These are phyloP conservation scores for Corella eumyota DNA, from an alignment of 23 tunicate species.

Conservation along the genomic window DNA sequence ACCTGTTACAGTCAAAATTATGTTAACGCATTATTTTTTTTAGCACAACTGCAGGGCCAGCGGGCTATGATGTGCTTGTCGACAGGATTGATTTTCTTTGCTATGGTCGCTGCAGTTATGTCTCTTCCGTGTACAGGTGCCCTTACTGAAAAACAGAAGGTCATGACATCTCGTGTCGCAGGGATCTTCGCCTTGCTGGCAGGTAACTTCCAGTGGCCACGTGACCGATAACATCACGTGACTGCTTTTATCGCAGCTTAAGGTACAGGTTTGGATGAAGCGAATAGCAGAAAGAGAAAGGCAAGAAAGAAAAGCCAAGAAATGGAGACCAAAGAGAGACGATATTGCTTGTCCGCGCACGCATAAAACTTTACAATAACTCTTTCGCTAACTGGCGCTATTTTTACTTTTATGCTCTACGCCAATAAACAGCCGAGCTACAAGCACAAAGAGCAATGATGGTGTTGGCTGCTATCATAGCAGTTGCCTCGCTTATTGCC, in stretches of 20 bases:
- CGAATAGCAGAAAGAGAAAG: not conserved
- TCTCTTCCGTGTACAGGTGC: slow-evolving; percentile 53
- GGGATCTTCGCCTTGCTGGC: slow-evolving; percentile 58
- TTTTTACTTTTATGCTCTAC: not conserved
- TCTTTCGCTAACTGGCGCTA: slow-evolving; percentile 5
- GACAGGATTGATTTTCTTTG: slow-evolving; percentile 15
- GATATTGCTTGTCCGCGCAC: not conserved
- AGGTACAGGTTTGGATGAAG: slow-evolving; percentile 15
- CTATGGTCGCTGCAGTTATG: slow-evolving; percentile 16
- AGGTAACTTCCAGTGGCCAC: slow-evolving; percentile 34
- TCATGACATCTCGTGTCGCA: slow-evolving; percentile 14
- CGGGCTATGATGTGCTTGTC: slow-evolving; percentile 78
- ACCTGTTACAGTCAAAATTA: too few relatives aligned
- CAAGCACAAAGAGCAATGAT: slow-evolving; percentile 79
- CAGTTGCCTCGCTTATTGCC: slow-evolving; percentile 40
- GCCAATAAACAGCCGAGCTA: slow-evolving; percentile 32
- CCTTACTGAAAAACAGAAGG: slow-evolving; percentile 19
- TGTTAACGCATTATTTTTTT: not conserved
- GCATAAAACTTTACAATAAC: slow-evolving; percentile 4
- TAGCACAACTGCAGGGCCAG: slow-evolving; percentile 58
- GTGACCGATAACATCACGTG: not conserved
- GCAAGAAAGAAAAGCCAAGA: too few relatives aligned
- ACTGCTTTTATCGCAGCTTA: not conserved
- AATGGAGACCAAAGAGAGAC: too few relatives aligned
- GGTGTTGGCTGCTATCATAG: slow-evolving; percentile 56